phyloP scores from a whole-genome alignment of 2,113 vertebrate species.

The Accipiter cooperii region DNA sequence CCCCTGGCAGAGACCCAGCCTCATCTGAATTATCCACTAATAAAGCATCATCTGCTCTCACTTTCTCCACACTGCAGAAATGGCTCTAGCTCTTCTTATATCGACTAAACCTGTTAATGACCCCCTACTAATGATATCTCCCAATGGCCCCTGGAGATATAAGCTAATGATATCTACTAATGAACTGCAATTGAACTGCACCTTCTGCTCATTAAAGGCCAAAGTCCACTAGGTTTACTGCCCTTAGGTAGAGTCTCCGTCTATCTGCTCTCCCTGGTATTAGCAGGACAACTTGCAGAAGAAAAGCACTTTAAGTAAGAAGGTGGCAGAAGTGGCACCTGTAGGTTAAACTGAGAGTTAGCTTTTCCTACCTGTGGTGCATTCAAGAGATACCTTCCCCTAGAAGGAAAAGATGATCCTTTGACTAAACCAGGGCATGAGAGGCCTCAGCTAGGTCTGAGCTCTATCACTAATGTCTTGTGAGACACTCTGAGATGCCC shows the following conservation, averaged over 20 bases:
- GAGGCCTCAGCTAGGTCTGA: background rate
- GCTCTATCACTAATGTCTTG: background rate
- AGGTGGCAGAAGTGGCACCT: background rate
- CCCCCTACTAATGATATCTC: constrained; percentile 16
- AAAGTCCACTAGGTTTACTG: background rate
- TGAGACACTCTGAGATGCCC: background rate
- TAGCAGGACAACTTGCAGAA: background rate
- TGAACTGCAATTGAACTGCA: background rate
- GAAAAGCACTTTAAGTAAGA: background rate
- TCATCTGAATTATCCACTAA: background rate
- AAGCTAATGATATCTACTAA: constrained; percentile 37
- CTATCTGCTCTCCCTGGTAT: background rate
- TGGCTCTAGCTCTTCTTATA: background rate
- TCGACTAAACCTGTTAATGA: constrained; percentile 18
- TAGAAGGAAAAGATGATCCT: background rate
- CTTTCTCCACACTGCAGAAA: background rate
- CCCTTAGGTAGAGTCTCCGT: background rate
- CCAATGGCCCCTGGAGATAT: constrained; percentile 7
- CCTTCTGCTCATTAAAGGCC: constrained; percentile 20
- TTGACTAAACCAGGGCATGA: background rate
- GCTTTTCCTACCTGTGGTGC: background rate
- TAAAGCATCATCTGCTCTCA: background rate
- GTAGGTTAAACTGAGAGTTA: background rate
- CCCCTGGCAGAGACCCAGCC: background rate
- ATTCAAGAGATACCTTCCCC: background rate